Evolutionary conservation across 2,888 invertebrate species (phyloP).

Genomic region (Cancer borealis): DNA sequence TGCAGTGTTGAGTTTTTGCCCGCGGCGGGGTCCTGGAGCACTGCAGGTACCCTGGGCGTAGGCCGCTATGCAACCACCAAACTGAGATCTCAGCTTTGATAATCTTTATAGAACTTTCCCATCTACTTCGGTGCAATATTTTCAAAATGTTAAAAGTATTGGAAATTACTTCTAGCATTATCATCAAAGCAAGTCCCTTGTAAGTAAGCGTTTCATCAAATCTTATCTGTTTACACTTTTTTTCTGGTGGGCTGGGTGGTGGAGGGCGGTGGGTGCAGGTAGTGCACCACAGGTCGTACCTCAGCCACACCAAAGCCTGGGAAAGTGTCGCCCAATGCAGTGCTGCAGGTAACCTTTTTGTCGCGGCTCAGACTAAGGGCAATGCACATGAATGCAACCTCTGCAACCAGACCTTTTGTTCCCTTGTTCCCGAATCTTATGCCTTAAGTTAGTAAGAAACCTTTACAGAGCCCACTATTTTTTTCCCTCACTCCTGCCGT

Average conservation of each 20-base stretch:
- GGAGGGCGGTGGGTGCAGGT: not conserved
- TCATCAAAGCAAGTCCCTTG: not conserved
- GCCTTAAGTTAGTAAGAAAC: constrained; percentile 62
- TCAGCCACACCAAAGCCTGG: constrained; percentile 49
- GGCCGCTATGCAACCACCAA: constrained; percentile 53
- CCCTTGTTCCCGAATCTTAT: constrained; percentile 73
- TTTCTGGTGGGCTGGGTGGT: not conserved
- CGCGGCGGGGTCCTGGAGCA: not conserved
- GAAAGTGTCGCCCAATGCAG: constrained; percentile 68
- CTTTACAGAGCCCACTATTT: constrained; percentile 15
- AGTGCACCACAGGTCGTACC: constrained; percentile 41
- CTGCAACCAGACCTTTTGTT: constrained; percentile 68
- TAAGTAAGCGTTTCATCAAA: not conserved
- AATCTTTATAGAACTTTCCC: not conserved
- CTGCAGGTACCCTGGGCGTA: constrained; percentile 53
- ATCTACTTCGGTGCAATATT: not conserved
- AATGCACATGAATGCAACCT: constrained; percentile 74
- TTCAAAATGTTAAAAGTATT: not conserved
- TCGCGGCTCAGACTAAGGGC: constrained; percentile 51
- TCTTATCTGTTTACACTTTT: not conserved
- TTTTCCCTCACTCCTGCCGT: constrained; percentile 48
- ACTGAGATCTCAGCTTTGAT: constrained; percentile 48
- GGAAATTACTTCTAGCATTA: not conserved
- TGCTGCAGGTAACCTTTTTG: constrained; percentile 73
- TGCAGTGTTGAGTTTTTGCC: constrained; percentile 63